Base-by-base conservation (phyloP, 2,113 vertebrate genomes). In the Dipodomys spectabilis region DNA sequence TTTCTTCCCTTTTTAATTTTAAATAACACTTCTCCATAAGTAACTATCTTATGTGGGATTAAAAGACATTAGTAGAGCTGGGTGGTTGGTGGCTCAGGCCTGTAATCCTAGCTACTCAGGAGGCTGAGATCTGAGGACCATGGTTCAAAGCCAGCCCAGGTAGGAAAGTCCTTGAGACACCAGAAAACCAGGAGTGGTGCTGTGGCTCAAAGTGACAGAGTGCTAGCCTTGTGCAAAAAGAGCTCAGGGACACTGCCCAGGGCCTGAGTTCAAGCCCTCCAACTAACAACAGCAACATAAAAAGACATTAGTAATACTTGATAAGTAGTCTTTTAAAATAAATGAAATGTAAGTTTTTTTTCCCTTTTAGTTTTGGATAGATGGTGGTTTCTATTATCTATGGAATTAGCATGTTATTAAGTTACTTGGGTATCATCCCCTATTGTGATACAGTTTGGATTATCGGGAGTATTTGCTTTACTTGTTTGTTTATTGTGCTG, bases 1-100 rank as follows among this genome's bases (percentile, higher is more conserved):
- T 77, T 92, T 62, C 28, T 85, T 88, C 80, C 7, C 57, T 53
- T 45, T 83, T 7, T 74, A 73, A 57, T 85, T 92, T 77, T 84
- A 74, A 15, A n/a, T 73, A 88, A 82, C 62, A 32, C 22, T 49
- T 60, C 13, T 69, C 68, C 30, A 49, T 65, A 84, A 57, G 35
- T 78, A 75, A 95, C 68, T 87, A 49, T 71, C 71, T 85, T 73
- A 27, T 73, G 1, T 82, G 28, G 30, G 30, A 22, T 85, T 71
- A 87, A 10, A 79, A 95, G 68, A 27, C 35, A 84, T 67, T 62
- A 79, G 25, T 86, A 92, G 30, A 80, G 53, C 53, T 13, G 15
- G 16, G 12, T 57, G 53, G 53, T 16, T 57, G 53, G 53, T 57
- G 15, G 53, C 53, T 57, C 53, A 57, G 53, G 53, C 53, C 53